phyloP scores from a whole-genome alignment of 2,888 invertebrate species.

The Colostygia pectinataria region DNA sequence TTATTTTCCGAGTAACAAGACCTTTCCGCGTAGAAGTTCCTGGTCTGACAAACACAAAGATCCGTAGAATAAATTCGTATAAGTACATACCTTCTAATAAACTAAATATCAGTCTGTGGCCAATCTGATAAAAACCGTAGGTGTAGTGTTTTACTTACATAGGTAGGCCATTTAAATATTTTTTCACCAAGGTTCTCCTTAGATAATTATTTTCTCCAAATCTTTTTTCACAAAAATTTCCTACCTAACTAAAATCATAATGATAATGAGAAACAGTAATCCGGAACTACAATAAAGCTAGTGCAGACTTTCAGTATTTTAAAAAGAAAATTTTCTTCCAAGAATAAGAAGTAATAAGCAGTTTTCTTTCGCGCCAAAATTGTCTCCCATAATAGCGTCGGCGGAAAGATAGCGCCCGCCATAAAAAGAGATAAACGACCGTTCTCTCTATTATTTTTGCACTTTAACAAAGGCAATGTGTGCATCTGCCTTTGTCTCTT shows the following conservation, averaged over 20 bases:
- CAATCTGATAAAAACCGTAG: no score
- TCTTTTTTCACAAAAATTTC: background rate
- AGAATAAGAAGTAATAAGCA: constrained; percentile 82
- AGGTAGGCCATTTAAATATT: no score
- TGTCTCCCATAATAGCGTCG: constrained; percentile 81
- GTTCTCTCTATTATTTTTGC: constrained; percentile 82
- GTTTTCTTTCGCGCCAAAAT: constrained; percentile 83
- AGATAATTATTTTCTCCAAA: no score
- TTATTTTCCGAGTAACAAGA: no score
- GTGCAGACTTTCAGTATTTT: constrained; percentile 28
- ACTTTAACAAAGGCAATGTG: constrained; percentile 81
- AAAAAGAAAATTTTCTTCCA: constrained; percentile 44
- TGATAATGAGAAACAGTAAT: constrained; percentile 25
- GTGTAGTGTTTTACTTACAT: no score
- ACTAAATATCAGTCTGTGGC: no score
- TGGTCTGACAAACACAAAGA: no score
- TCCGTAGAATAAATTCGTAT: no score
- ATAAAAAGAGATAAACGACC: constrained; percentile 84
- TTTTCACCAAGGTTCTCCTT: no score
- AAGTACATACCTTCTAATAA: no score
- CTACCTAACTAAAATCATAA: constrained; percentile 5
- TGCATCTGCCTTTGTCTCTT: constrained; percentile 76
- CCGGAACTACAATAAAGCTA: constrained; percentile 22
- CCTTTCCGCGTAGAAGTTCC: no score
- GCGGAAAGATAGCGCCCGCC: constrained; percentile 78